Conservation (phyloP, 2,113 vertebrate genomes). For the Solea senegalensis region DNA sequence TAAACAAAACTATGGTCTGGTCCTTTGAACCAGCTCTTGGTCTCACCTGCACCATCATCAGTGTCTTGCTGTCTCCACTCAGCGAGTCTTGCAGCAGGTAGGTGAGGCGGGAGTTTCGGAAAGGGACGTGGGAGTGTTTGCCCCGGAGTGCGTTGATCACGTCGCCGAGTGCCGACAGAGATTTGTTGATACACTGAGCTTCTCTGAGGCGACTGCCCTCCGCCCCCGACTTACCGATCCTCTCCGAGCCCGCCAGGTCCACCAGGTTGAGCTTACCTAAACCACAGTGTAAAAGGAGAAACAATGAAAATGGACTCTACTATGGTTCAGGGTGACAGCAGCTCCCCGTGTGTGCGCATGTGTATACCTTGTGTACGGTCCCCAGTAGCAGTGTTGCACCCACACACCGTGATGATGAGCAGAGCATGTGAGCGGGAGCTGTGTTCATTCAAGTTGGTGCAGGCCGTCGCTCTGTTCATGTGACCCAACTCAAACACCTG, state of each 20-base stretch:
- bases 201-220: slow-evolving; percentile 93
- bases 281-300: neutral
- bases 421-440: slow-evolving; percentile 96
- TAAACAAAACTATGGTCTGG: no score
- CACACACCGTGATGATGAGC: slow-evolving; percentile 88
- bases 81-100: slow-evolving; percentile 98
- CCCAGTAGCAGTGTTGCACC: slow-evolving; percentile 88
- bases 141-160: slow-evolving; percentile 93
- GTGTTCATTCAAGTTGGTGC: slow-evolving; percentile 94
- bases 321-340: neutral
- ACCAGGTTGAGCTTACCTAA: slow-evolving; percentile 95
- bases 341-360: neutral
- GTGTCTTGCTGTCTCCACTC: slow-evolving; percentile 95
- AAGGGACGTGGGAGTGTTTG: slow-evolving; percentile 91
- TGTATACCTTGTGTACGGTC: slow-evolving; percentile 80
- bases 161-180: slow-evolving; percentile 90
- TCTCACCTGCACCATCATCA: slow-evolving; percentile 97
- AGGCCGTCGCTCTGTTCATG: slow-evolving; percentile 89
- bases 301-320: neutral
- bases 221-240: slow-evolving; percentile 90
- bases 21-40: no score
- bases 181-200: slow-evolving; percentile 97
- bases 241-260: slow-evolving; percentile 94
- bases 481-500: slow-evolving; percentile 93
- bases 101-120: slow-evolving; percentile 97